Conservation (phyloP, 1,140 invertebrate genomes). For the Physella acuta region DNA sequence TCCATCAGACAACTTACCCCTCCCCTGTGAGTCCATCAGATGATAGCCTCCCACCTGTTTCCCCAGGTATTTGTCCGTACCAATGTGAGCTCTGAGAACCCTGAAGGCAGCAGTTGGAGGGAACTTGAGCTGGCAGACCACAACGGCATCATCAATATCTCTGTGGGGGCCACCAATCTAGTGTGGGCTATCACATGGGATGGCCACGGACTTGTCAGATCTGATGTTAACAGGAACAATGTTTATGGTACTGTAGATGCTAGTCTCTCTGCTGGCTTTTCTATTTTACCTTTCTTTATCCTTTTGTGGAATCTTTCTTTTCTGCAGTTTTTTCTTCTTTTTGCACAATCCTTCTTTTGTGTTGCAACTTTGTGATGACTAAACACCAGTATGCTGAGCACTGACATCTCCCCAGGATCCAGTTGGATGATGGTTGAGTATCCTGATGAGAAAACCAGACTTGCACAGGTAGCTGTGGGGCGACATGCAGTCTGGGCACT, state of each 20-base stretch:
- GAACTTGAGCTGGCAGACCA: constrained; percentile 71
- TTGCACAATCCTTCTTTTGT: too few relatives aligned
- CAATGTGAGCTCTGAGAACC: constrained; percentile 75
- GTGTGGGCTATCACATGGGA: constrained; percentile 83
- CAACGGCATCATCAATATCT: constrained; percentile 80
- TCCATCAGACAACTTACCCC: too few relatives aligned
- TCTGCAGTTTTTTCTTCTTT: too few relatives aligned
- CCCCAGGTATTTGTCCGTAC: constrained; percentile 78
- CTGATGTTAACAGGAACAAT: constrained; percentile 74
- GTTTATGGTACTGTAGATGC: too few relatives aligned
- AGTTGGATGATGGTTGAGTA: constrained; percentile 79
- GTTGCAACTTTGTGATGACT: too few relatives aligned
- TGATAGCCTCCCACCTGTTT: not conserved
- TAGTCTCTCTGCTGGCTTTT: too few relatives aligned
- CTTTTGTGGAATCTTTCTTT: too few relatives aligned
- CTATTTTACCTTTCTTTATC: too few relatives aligned
- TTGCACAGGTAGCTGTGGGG: constrained; percentile 80
- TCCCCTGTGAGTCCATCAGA: too few relatives aligned
- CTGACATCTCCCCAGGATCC: constrained; percentile 63
- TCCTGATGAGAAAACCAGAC: constrained; percentile 68
- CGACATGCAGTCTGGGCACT: constrained; percentile 84
- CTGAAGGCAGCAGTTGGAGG: constrained; percentile 82
- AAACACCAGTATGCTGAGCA: too few relatives aligned
- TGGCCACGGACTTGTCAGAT: constrained; percentile 77
- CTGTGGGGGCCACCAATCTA: constrained; percentile 78